Evolutionary conservation across 92 coral and sea anemone species (phyloP).

Genomic region (Epizoanthus stellaris): DNA sequence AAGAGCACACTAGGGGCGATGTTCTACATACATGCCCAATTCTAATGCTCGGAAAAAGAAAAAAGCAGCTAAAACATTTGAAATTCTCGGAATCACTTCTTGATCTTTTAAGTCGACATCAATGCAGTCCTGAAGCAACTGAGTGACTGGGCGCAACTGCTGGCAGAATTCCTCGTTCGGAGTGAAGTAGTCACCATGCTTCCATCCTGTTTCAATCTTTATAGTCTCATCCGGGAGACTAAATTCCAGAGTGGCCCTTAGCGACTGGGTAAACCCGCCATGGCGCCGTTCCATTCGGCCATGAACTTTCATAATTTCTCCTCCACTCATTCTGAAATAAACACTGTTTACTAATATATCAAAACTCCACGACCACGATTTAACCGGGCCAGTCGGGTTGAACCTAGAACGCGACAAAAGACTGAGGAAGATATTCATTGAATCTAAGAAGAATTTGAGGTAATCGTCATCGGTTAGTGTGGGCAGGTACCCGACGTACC

Average conservation of each 20-base stretch:
- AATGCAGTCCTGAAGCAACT: constrained; percentile 48
- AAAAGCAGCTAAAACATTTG: constrained; percentile 38
- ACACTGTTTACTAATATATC: constrained; percentile 8
- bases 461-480: too few relatives aligned
- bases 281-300: constrained; percentile 18
- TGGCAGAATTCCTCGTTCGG: background rate
- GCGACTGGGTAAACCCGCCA: background rate
- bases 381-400: too few relatives aligned
- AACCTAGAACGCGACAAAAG: too few relatives aligned
- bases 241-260: constrained; percentile 2
- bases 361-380: background rate
- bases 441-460: too few relatives aligned
- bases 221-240: constrained; percentile 21
- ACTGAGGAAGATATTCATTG: too few relatives aligned
- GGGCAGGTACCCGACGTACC: too few relatives aligned
- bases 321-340: constrained; percentile 1
- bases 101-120: constrained; percentile 26
- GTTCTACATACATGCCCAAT: background rate
- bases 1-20: too few relatives aligned
- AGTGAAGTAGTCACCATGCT: background rate
- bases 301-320: constrained; percentile 11
- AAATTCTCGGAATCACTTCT: constrained; percentile 16
- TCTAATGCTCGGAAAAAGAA: constrained; percentile 31
- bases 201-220: background rate
- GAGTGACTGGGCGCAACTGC: constrained; percentile 44